A percentile compares a stretch with the other conserved stretches of the same genome.
These are phyloP conservation scores for Natrix natrix DNA, from an alignment of 2,797 vertebrate genomes.

Conservation along the genomic window DNA sequence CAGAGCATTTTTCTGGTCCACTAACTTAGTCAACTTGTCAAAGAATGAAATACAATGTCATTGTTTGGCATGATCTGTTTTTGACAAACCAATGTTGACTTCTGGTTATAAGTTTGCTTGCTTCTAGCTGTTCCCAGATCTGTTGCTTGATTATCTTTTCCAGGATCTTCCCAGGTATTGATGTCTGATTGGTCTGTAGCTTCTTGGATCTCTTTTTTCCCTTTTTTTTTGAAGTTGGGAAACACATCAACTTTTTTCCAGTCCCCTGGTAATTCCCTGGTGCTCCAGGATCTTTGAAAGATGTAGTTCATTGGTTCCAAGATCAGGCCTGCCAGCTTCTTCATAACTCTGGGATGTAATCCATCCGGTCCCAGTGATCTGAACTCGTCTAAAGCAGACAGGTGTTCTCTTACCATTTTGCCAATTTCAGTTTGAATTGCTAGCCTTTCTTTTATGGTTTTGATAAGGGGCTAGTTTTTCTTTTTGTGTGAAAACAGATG, in stretches of 20 bases:
- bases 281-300: not conserved
- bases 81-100: not conserved
- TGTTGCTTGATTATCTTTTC: not conserved
- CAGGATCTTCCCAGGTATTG: not conserved
- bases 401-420: not conserved
- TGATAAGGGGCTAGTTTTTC: not conserved
- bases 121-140: not conserved
- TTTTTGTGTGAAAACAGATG: not conserved
- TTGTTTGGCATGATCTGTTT: not conserved
- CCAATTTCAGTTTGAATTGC: not conserved
- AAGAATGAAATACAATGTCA: not conserved
- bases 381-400: not conserved
- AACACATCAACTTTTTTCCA: not conserved
- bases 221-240: not conserved
- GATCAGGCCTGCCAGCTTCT: not conserved
- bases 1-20: not conserved
- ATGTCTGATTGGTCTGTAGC: not conserved
- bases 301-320: not conserved
- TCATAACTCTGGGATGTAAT: not conserved
- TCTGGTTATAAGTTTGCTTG: not conserved
- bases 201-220: too few relatives aligned
- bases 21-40: not conserved
- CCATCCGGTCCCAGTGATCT: not conserved
- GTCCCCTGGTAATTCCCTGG: not conserved
- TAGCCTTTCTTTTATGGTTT: not conserved